Evolutionary conservation across 2,113 vertebrate genomes (phyloP), one percentile per base, ranked within the genome.

Genomic region (Castor canadensis): DNA sequence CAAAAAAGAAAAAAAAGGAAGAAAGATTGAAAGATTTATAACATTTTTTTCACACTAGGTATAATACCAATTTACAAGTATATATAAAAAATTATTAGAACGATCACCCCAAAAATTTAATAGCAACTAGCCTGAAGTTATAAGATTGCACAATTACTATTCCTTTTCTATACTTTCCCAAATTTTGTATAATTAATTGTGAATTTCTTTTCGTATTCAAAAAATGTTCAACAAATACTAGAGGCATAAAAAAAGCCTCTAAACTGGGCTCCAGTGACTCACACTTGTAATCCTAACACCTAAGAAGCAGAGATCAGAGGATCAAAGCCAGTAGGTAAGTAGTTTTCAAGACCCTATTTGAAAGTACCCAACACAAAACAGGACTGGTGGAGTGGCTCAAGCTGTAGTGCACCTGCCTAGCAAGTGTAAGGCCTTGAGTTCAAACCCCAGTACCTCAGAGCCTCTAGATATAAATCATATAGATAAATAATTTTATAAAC

Each of bases 401-500:
- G n/a, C n/a, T n/a, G n/a, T n/a, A n/a, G n/a, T n/a, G n/a, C n/a
- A n/a, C n/a, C n/a, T n/a, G n/a, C n/a, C n/a, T n/a, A n/a, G n/a
- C n/a, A n/a, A n/a, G n/a, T n/a, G n/a, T n/a, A n/a, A n/a, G n/a
- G n/a, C n/a, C n/a, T n/a, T n/a, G n/a, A n/a, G n/a, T n/a, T n/a
- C n/a, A n/a, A n/a, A n/a, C n/a, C n/a, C n/a, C n/a, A n/a, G n/a
- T n/a, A n/a, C n/a, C n/a, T n/a, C n/a, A n/a, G 56, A 22, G 16
- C 19, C 16, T 86, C n/a, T 56, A 45, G 58, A 92, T 28, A 93
- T 26, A 93, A 93, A 56, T 79, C 49, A 47, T 85, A n/a, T 52
- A 88, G 91, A 91, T 84, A n/a, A 3, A 7, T 77, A 67, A 85
- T 89, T 97, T 69, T 88, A 56, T 89, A 54, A 79, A 8, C 85